phyloP scores from a whole-genome alignment of 30 jellyfish, hydroid and myxozoan species.

The Nemopilema nomurai region DNA sequence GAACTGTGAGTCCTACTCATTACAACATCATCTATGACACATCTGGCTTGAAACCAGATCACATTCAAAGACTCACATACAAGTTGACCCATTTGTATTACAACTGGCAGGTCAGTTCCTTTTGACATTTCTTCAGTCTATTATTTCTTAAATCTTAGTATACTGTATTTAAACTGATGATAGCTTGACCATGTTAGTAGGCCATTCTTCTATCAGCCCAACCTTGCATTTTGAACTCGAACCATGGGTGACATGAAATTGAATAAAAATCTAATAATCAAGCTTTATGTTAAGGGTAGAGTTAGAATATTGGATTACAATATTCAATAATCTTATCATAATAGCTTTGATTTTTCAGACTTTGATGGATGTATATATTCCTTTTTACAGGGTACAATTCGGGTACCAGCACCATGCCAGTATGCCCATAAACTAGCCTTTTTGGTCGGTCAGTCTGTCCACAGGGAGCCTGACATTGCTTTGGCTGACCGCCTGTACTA shows the following conservation, averaged over 20 bases:
- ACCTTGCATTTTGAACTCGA: no score
- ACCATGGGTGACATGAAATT: no score
- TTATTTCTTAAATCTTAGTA: no score
- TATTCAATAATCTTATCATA: no score
- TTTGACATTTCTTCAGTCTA: not conserved
- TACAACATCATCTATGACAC: conserved; percentile 82
- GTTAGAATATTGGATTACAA: no score
- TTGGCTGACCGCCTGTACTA: conserved; percentile 94
- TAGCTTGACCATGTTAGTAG: no score
- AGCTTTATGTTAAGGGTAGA: no score
- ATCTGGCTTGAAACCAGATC: conserved; percentile 94
- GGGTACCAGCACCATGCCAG: conserved; percentile 99
- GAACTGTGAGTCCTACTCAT: conserved; percentile 99
- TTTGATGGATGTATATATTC: not conserved
- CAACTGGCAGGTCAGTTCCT: conserved; percentile 95
- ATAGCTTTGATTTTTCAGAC: no score
- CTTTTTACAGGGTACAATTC: conserved; percentile 92
- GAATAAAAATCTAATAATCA: no score
- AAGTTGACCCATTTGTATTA: conserved; percentile 94
- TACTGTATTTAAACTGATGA: no score
- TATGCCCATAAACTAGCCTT: conserved; percentile 99
- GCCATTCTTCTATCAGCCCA: no score
- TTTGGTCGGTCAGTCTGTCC: conserved; percentile 95
- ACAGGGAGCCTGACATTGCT: conserved; percentile 79
- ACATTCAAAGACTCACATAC: conserved; percentile 94